A percentile compares a stretch with the other conserved stretches of the same genome.
phyloP scores from a whole-genome alignment of 1,140 invertebrate genomes.

The Phymorhynchus buccinoides region DNA sequence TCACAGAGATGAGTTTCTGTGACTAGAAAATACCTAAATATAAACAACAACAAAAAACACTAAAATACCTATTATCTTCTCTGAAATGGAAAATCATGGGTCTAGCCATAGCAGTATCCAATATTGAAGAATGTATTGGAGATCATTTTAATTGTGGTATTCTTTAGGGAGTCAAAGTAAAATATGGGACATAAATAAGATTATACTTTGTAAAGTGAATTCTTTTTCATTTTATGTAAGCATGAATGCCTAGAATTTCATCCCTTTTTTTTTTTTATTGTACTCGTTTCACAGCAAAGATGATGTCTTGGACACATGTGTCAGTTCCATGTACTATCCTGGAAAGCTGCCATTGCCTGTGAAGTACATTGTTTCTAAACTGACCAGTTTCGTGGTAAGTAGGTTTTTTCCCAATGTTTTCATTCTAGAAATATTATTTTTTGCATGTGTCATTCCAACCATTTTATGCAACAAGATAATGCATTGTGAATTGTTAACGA shows the following conservation, averaged over 20 bases:
- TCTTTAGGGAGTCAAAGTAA: neutral
- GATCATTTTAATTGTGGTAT: neutral
- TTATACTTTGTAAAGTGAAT: neutral
- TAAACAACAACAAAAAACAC: neutral
- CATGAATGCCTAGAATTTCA: neutral
- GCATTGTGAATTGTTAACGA: neutral
- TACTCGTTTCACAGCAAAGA: constrained; percentile 30
- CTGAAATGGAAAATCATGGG: neutral
- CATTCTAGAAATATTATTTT: no score
- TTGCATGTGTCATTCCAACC: neutral
- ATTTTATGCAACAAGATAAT: no score
- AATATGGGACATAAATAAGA: no score
- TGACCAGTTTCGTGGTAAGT: constrained; percentile 24
- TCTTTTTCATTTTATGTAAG: neutral
- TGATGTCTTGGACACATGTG: constrained; percentile 24
- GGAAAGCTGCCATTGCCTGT: constrained; percentile 9
- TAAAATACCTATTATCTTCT: neutral
- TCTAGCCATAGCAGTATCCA: neutral
- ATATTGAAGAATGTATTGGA: neutral
- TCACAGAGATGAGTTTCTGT: no score
- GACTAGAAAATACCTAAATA: no score
- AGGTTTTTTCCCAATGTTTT: no score
- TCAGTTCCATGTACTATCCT: neutral
- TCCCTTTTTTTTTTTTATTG: neutral
- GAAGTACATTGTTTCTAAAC: neutral